phyloP scores from a whole-genome alignment of 2,113 vertebrate species.

The Tichodroma muraria region DNA sequence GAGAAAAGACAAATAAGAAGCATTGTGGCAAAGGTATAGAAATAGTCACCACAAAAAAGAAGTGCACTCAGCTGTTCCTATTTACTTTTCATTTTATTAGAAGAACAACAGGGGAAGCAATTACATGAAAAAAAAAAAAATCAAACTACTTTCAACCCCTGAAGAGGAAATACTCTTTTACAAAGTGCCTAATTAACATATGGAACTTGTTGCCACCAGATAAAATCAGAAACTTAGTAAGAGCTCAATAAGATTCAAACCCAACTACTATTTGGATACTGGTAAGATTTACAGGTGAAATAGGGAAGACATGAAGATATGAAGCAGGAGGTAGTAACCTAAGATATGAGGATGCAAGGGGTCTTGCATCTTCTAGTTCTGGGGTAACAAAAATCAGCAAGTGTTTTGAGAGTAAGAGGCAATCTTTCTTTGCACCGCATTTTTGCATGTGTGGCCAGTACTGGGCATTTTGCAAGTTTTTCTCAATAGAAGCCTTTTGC shows the following conservation, averaged over 20 bases:
- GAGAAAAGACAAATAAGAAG: slow-evolving; percentile 38
- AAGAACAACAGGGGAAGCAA: slow-evolving; percentile 8
- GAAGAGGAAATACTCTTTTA: slow-evolving; percentile 4
- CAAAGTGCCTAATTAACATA: slow-evolving; percentile 1
- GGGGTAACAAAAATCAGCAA: neutral
- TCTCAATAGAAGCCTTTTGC: neutral
- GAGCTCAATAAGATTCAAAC: neutral
- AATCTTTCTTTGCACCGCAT: neutral
- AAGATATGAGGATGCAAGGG: neutral
- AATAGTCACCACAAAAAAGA: neutral
- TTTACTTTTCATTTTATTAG: slow-evolving; percentile 38
- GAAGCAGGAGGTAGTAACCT: neutral
- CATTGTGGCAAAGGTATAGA: neutral
- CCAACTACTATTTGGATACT: neutral
- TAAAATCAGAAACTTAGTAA: neutral
- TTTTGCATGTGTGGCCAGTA: neutral
- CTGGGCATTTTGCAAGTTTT: neutral
- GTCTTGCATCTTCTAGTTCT: neutral
- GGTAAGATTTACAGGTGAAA: neutral
- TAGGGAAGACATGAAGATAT: neutral
- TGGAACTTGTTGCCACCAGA: neutral
- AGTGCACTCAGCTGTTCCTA: neutral
- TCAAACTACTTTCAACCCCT: neutral
- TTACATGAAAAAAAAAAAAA: neutral
- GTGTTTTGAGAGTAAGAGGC: neutral